These are phyloP conservation scores for Willisornis vidua DNA, from an alignment of 2,113 vertebrate species.

Conservation along the genomic window DNA sequence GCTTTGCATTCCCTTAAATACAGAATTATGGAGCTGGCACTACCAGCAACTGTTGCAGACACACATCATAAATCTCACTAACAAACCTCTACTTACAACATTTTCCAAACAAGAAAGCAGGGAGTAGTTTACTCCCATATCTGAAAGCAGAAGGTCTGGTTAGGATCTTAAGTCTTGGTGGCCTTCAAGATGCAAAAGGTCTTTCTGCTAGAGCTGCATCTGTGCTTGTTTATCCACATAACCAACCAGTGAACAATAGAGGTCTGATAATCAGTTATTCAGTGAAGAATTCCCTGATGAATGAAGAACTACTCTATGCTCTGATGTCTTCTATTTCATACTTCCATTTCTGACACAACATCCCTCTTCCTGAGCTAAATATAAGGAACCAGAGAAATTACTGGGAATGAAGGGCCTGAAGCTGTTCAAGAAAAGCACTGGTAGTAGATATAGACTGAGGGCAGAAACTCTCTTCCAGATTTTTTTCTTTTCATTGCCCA, in stretches of 20 bases:
- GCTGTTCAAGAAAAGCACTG: neutral
- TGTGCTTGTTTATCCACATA: neutral
- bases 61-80: neutral
- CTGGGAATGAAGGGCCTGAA: neutral
- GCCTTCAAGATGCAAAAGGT: neutral
- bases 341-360: neutral
- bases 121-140: neutral
- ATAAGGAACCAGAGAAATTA: neutral
- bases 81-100: neutral
- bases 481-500: neutral
- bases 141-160: neutral
- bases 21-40: neutral
- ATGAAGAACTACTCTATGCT: neutral
- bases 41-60: neutral
- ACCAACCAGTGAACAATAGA: neutral
- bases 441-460: neutral
- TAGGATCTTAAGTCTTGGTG: neutral
- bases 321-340: neutral
- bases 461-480: neutral
- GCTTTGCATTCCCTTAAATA: neutral
- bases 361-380: neutral
- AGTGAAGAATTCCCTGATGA: neutral
- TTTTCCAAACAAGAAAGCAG: neutral
- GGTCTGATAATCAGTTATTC: neutral
- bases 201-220: neutral